Evolutionary conservation across 2,113 vertebrate species (phyloP).

Genomic region (Dicaeum eximium): DNA sequence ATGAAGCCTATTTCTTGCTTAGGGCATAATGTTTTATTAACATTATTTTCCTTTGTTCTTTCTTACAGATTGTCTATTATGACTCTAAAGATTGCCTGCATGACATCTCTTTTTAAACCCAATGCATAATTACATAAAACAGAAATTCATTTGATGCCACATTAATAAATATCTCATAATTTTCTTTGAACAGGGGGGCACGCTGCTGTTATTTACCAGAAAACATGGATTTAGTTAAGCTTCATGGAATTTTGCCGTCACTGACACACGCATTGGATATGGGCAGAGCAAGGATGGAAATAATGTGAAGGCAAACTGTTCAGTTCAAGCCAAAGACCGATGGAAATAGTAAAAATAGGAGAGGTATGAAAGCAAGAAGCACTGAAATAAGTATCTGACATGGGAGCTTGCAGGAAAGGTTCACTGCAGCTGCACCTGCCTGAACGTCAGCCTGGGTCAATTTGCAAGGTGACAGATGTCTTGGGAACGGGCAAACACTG

Average conservation of each 20-base stretch:
- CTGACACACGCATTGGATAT: rapidly evolving
- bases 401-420: background rate
- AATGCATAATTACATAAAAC: slow-evolving; percentile 58
- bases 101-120: slow-evolving; percentile 42
- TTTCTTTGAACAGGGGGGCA: background rate
- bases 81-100: slow-evolving; percentile 37
- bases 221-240: background rate
- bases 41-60: slow-evolving; percentile 69
- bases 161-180: slow-evolving; percentile 40
- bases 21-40: slow-evolving; percentile 71
- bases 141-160: slow-evolving; percentile 42
- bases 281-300: background rate
- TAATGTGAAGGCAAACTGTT: background rate
- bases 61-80: slow-evolving; percentile 40
- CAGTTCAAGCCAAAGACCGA: background rate
- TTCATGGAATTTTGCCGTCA: background rate
- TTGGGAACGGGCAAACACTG: background rate
- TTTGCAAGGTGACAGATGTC: slow-evolving; percentile 6
- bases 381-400: background rate
- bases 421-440: background rate
- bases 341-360: background rate
- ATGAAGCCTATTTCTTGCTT: slow-evolving; percentile 57
- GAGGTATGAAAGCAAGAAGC: background rate
- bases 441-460: slow-evolving; percentile 4
- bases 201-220: background rate